phyloP scores from a whole-genome alignment of 2,113 vertebrate genomes.

The Rhynchomys soricoides region DNA sequence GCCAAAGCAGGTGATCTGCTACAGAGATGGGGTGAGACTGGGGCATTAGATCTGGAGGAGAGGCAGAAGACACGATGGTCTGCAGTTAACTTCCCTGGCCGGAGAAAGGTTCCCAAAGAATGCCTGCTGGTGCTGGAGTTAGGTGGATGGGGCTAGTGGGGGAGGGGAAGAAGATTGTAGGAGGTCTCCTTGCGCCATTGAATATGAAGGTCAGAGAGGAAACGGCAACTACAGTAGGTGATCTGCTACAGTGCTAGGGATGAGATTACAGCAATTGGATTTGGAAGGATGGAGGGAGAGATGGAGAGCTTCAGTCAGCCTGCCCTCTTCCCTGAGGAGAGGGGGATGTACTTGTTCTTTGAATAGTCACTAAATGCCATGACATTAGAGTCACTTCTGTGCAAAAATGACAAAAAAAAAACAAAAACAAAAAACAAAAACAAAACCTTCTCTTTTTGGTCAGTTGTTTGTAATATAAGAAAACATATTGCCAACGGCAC shows the following conservation, averaged over 20 bases:
- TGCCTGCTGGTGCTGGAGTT: not conserved
- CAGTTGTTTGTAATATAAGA: not conserved
- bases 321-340: not conserved
- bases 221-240: not conserved
- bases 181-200: not conserved
- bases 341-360: not conserved
- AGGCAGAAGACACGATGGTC: not conserved
- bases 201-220: not conserved
- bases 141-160: not conserved
- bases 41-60: not conserved
- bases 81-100: not conserved
- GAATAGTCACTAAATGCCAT: constrained; percentile 6
- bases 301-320: not conserved
- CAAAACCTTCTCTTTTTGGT: not conserved
- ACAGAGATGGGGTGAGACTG: not conserved
- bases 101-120: not conserved
- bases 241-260: not conserved
- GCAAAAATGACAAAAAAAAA: constrained; percentile 6
- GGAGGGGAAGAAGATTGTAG: not conserved
- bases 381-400: constrained; percentile 21
- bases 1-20: not conserved
- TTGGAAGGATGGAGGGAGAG: not conserved
- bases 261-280: not conserved
- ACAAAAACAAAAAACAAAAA: too few species aligned
- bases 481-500: not conserved